Evolutionary conservation across 1,140 invertebrate genomes (phyloP), one percentile per base, ranked within the genome.

Genomic region (Diachasma alloeum): DNA sequence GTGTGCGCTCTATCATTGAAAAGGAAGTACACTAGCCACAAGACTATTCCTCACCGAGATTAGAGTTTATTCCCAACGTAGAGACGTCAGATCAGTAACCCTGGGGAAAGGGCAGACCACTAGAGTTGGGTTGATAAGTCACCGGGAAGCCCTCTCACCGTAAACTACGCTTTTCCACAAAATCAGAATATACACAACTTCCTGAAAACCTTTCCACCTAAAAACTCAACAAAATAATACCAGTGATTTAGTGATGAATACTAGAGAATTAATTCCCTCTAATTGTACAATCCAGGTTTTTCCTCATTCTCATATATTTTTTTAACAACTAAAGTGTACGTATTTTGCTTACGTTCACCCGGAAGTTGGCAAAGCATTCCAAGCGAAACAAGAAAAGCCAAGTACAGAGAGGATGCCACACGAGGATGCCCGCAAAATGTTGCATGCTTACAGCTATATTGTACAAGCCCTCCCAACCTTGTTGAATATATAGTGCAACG

Each of bases 341-440:
- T 63, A 63, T 63, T 63, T 31, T 63, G 59, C 59, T 63, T 63
- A 63, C 59, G 53, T 56, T 36, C 63, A 39, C 53, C 44, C n/a
- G 13, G 75, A 48, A 75, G 63, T 75, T 36, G 67, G 74, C 78
- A 69, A 76, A 79, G 71, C 59, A 81, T 80, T 78, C 77, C 81
- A 67, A 81, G 78, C 77, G 79, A 79, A 76, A 63, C 70, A 75
- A 75, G 73, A 75, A 75, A 66, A 68, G 39, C 68, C 59, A 63
- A 19, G 48, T 19, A 56, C 24, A 63, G 19, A 63, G 59, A 63
- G 59, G 59, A 63, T 63, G 59, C 59, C 59, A 63, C 59, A 63
- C 59, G 24, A 63, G 59, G 59, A 63, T 26, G 48, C 59, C 59
- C 59, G 59, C 59, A 63, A 63, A 63, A 63, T 63, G 59, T 63